Conservation (phyloP, 2,113 vertebrate genomes). For the Malurus elegans region DNA sequence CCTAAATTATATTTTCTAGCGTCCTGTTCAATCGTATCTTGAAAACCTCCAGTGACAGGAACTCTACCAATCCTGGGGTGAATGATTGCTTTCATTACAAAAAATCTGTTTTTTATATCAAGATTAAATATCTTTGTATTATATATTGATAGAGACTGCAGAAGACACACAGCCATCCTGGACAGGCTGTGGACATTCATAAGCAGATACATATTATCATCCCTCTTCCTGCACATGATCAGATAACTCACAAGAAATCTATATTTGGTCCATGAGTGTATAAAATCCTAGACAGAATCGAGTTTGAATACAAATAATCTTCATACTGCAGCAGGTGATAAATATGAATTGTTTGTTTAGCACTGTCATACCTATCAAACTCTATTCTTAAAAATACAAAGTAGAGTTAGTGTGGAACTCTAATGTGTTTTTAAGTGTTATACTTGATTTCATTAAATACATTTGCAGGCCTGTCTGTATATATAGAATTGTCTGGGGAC, state of each 20-base stretch:
- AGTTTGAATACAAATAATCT: slow-evolving; percentile 57
- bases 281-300: slow-evolving; percentile 49
- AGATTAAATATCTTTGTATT: background rate
- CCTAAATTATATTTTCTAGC: background rate
- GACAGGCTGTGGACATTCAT: background rate
- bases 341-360: slow-evolving; percentile 51
- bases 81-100: background rate
- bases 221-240: slow-evolving; percentile 23
- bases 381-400: slow-evolving; percentile 47
- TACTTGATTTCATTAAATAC: slow-evolving; percentile 12
- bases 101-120: background rate
- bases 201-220: background rate
- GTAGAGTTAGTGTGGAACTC: slow-evolving; percentile 9
- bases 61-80: background rate
- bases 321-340: slow-evolving; percentile 26
- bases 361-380: slow-evolving; percentile 27
- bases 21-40: background rate
- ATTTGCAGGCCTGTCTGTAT: background rate
- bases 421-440: slow-evolving; percentile 17
- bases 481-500: slow-evolving; percentile 4
- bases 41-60: background rate
- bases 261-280: slow-evolving; percentile 48
- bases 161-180: background rate
- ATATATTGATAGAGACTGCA: background rate
- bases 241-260: slow-evolving; percentile 55